Evolutionary conservation across 2,797 vertebrate species (phyloP).

Genomic region (Diplodus puntazzo): DNA sequence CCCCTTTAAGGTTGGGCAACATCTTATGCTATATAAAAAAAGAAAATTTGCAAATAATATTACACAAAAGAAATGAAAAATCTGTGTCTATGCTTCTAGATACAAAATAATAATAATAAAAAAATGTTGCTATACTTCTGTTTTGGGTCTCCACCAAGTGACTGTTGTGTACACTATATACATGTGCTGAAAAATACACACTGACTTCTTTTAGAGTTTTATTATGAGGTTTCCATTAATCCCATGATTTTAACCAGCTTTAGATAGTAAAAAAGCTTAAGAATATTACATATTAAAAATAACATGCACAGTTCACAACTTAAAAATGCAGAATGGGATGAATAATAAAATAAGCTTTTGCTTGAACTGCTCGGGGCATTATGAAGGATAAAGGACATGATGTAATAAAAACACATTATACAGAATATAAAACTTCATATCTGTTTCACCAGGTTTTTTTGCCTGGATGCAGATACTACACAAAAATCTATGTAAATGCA

Average conservation of each 20-base stretch:
- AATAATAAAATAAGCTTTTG: too few relatives aligned
- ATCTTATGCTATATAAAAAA: neutral
- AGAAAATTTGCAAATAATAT: neutral
- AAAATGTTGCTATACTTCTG: neutral
- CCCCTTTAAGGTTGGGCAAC: too few relatives aligned
- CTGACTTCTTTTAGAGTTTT: slow-evolving; percentile 42
- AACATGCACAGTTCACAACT: slow-evolving; percentile 8
- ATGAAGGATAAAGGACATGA: neutral
- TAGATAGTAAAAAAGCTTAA: neutral
- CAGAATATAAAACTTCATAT: neutral
- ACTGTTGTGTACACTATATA: neutral
- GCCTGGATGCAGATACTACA: slow-evolving; percentile 9
- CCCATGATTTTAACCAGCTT: slow-evolving; percentile 38
- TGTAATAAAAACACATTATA: neutral
- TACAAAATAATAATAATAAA: neutral
- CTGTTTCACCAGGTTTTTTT: slow-evolving; percentile 18
- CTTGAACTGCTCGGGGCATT: neutral
- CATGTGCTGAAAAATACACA: neutral
- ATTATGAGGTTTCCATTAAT: slow-evolving; percentile 42
- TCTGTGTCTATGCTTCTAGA: neutral
- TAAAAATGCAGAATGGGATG: slow-evolving; percentile 1
- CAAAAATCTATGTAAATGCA: neutral
- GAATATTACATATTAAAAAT: neutral
- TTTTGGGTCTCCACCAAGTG: neutral
- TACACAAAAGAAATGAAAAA: neutral